Conservation (phyloP, 2,888 invertebrate species). For the Chalcosyrphus nemorum region DNA sequence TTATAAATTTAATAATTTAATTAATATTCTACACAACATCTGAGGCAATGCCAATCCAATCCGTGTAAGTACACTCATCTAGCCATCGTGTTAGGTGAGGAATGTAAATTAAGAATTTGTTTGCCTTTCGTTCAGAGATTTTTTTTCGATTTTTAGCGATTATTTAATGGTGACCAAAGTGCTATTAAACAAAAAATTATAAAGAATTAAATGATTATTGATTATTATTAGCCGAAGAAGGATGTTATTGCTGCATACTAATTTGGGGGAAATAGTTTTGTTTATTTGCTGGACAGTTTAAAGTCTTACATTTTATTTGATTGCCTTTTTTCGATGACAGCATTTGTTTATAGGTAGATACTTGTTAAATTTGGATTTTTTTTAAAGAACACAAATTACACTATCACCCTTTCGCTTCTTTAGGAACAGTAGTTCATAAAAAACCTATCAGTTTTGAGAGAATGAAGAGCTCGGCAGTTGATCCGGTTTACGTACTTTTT, state of each 20-base stretch:
- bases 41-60: slow-evolving; percentile 18
- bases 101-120: slow-evolving; percentile 36
- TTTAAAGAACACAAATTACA: too few relatives aligned
- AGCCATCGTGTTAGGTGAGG: slow-evolving; percentile 7
- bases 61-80: slow-evolving; percentile 29
- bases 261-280: background rate
- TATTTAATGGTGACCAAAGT: background rate
- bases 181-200: background rate
- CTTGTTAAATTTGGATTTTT: too few relatives aligned
- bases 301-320: background rate
- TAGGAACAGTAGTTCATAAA: too few relatives aligned
- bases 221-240: slow-evolving; percentile 1
- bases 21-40: slow-evolving; percentile 29
- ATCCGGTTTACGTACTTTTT: too few relatives aligned
- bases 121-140: background rate
- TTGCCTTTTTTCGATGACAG: background rate
- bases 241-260: slow-evolving; percentile 18
- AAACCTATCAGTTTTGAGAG: too few relatives aligned
- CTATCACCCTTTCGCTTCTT: too few relatives aligned
- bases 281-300: background rate
- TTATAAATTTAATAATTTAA: slow-evolving; percentile 24
- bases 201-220: slow-evolving; percentile 7
- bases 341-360: background rate
- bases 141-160: background rate
- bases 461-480: too few relatives aligned